Evolutionary conservation across 2,113 vertebrate species (phyloP).

Genomic region (Nycticorax nycticorax): DNA sequence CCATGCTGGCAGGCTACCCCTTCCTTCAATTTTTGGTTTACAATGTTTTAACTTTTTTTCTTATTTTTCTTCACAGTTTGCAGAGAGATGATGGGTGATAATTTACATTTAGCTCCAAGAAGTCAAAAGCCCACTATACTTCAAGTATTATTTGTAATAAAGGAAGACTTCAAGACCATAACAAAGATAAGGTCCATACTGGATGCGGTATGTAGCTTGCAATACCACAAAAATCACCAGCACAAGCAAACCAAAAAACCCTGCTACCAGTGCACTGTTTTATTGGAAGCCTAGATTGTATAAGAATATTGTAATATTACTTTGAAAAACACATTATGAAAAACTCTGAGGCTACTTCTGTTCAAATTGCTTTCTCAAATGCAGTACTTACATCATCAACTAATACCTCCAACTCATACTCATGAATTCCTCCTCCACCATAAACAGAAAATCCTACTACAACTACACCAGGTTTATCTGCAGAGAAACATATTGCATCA

Average conservation of each 20-base stretch:
- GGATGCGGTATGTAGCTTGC: not conserved
- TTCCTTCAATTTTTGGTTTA: not conserved
- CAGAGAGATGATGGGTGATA: not conserved
- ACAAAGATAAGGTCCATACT: not conserved
- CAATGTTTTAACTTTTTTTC: not conserved
- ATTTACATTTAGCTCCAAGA: not conserved
- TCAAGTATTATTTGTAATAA: not conserved
- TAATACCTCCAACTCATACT: constrained; percentile 95
- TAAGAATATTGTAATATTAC: not conserved
- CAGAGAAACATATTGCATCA: constrained; percentile 96
- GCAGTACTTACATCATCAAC: constrained; percentile 92
- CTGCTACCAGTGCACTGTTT: not conserved
- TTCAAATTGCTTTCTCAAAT: not conserved
- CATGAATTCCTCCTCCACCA: constrained; percentile 97
- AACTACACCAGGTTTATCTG: constrained; percentile 94
- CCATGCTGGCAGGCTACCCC: not conserved
- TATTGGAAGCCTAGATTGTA: not conserved
- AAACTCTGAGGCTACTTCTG: not conserved
- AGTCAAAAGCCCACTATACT: not conserved
- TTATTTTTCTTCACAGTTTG: not conserved
- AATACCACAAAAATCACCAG: not conserved
- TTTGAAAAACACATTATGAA: not conserved
- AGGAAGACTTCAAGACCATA: not conserved
- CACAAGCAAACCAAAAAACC: not conserved
- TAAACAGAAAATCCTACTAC: constrained; percentile 98